These are phyloP conservation scores for Otus sunia DNA, from an alignment of 2,113 vertebrate species.

Conservation along the genomic window DNA sequence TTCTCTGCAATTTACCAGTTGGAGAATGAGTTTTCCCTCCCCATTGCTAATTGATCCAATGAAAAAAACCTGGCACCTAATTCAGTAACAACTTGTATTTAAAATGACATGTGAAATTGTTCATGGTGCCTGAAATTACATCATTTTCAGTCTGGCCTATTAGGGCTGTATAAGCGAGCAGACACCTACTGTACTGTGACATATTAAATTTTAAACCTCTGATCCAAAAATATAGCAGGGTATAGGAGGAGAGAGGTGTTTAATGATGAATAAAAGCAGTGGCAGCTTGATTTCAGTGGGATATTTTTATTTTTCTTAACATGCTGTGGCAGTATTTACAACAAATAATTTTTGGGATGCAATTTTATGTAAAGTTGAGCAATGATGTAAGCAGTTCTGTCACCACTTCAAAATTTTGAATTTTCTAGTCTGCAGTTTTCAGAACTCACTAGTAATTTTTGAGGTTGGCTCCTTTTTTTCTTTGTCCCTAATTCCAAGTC, in stretches of 20 bases:
- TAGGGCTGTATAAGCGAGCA: conserved; percentile 18
- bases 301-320: background rate
- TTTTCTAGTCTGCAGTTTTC: background rate
- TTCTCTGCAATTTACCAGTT: conserved; percentile 55
- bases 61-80: conserved; percentile 55
- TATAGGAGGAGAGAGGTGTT: background rate
- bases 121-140: conserved; percentile 44
- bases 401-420: background rate
- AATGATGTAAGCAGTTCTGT: background rate
- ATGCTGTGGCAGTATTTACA: background rate
- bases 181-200: conserved; percentile 23
- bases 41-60: conserved; percentile 52
- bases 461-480: background rate
- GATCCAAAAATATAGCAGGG: background rate
- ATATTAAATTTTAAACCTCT: conserved; percentile 46
- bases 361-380: background rate
- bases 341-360: background rate
- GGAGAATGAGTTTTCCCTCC: conserved; percentile 59
- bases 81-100: conserved; percentile 49
- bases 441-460: background rate
- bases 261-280: conserved; percentile 4
- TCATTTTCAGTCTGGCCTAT: conserved; percentile 50
- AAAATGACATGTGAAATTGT: conserved; percentile 50
- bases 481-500: background rate
- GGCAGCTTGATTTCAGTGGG: background rate